Evolutionary conservation across 2,888 invertebrate species (phyloP).

Genomic region (Sphaerophoria taeniata): DNA sequence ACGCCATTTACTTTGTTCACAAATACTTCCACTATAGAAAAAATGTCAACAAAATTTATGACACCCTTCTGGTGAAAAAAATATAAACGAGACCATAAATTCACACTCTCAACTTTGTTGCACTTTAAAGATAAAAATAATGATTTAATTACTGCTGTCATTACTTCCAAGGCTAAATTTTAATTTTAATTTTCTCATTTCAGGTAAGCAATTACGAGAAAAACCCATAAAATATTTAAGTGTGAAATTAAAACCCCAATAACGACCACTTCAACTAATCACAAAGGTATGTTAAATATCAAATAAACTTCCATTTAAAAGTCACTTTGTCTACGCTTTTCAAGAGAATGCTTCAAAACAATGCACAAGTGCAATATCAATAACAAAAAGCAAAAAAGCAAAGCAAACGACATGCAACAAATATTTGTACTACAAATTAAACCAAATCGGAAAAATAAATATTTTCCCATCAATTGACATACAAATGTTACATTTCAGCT

Average conservation of each 20-base stretch:
- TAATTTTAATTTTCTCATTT: neutral
- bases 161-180: neutral
- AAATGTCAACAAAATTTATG: too few relatives aligned
- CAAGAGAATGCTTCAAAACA: neutral
- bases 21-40: too few relatives aligned
- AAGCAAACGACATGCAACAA: neutral
- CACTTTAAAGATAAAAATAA: neutral
- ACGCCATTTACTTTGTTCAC: too few relatives aligned
- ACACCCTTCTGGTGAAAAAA: too few relatives aligned
- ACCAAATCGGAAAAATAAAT: slow-evolving; percentile 49
- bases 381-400: neutral
- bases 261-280: neutral
- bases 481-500: slow-evolving; percentile 31
- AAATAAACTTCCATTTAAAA: slow-evolving; percentile 14
- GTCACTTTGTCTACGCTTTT: neutral
- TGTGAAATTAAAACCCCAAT: neutral
- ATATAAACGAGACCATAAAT: too few relatives aligned
- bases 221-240: neutral
- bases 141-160: neutral
- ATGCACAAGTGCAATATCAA: neutral
- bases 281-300: slow-evolving; percentile 33
- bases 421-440: slow-evolving; percentile 67
- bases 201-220: slow-evolving; percentile 13
- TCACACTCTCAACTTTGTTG: too few relatives aligned
- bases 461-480: slow-evolving; percentile 52